Evolutionary conservation across 2,888 invertebrate genomes (phyloP).

Genomic region (Drosophila leonis): DNA sequence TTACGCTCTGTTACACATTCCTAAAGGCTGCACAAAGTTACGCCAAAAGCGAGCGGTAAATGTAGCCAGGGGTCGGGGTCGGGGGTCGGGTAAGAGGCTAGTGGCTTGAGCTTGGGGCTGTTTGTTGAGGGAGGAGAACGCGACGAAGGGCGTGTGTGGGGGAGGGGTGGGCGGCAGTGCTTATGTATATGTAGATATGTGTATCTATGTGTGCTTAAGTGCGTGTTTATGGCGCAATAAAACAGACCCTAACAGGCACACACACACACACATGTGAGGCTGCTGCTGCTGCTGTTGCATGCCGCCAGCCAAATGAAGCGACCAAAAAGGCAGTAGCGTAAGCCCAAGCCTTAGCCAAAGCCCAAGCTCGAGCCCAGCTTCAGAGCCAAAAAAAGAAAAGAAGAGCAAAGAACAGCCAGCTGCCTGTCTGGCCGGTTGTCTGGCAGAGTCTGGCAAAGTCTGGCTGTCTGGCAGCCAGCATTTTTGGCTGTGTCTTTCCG

Average conservation of each 20-base stretch:
- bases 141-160: not conserved
- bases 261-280: constrained; percentile 20
- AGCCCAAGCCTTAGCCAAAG: constrained; percentile 36
- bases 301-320: constrained; percentile 73
- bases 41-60: constrained; percentile 36
- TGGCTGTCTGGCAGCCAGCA: constrained; percentile 69
- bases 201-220: constrained; percentile 68
- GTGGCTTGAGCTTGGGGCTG: constrained; percentile 11
- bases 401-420: constrained; percentile 41
- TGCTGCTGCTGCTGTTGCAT: constrained; percentile 56
- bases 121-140: not conserved
- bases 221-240: constrained; percentile 81
- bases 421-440: constrained; percentile 21
- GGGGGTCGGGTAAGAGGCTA: not conserved
- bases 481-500: constrained; percentile 71
- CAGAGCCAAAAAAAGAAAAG: constrained; percentile 48
- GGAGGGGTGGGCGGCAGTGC: constrained; percentile 1
- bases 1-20: constrained; percentile 74
- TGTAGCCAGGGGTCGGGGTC: not conserved
- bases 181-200: constrained; percentile 31
- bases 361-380: constrained; percentile 7
- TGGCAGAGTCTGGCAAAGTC: constrained; percentile 28
- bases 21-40: constrained; percentile 68
- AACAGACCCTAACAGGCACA: constrained; percentile 73
- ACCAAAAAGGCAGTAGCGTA: constrained; percentile 46